These are phyloP conservation scores for Diachasma alloeum DNA, from an alignment of 1,140 invertebrate species.

Conservation along the genomic window DNA sequence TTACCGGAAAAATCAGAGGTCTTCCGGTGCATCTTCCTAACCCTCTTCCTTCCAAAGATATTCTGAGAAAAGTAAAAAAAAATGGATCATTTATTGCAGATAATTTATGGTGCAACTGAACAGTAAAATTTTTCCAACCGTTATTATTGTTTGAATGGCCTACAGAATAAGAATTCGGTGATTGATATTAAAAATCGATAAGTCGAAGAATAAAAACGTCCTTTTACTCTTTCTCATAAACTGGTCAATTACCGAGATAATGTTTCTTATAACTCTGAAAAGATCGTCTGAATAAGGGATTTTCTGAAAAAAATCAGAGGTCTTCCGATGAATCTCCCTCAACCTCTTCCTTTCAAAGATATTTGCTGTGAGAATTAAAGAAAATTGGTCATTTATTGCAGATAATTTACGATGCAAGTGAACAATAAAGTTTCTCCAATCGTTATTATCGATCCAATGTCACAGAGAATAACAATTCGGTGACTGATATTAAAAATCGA, in stretches of 20 bases:
- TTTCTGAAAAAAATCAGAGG: no score
- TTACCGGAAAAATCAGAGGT: no score
- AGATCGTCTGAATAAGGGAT: no score
- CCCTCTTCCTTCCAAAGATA: no score
- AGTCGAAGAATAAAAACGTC: slow-evolving; percentile 39
- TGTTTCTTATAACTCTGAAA: no score
- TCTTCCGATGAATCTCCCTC: no score
- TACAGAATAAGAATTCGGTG: neutral
- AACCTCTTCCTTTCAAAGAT: no score
- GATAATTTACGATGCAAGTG: neutral
- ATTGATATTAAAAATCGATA: neutral
- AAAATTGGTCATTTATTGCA: neutral
- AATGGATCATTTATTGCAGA: neutral
- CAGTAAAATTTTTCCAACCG: neutral
- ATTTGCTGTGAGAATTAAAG: no score
- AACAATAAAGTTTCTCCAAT: neutral
- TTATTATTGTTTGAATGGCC: neutral
- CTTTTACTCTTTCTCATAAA: no score
- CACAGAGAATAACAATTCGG: neutral
- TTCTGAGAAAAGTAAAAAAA: no score
- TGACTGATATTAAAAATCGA: neutral
- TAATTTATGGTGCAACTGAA: neutral
- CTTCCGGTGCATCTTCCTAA: no score
- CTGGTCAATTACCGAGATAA: no score
- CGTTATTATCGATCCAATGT: neutral